Conservation (phyloP, 1,140 invertebrate genomes). For the Caenorhabditis brenneri region DNA sequence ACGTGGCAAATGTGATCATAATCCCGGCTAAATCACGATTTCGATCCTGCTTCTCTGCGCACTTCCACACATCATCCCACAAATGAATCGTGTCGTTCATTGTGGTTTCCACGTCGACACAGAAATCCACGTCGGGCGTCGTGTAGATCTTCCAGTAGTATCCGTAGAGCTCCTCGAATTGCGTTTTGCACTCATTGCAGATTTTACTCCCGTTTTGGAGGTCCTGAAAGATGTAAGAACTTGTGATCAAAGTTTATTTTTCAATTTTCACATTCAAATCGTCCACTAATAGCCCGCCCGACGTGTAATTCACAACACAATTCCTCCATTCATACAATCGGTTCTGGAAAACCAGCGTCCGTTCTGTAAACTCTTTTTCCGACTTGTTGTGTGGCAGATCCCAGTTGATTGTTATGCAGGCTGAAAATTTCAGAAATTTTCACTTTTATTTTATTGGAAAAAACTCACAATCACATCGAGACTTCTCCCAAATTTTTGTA, state of each 20-base stretch:
- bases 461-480: constrained; percentile 61
- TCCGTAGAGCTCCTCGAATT: constrained; percentile 60
- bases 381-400: constrained; percentile 57
- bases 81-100: constrained; percentile 69
- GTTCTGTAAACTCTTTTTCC: constrained; percentile 52
- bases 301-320: constrained; percentile 60
- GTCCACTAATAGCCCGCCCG: no score
- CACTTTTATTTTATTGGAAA: neutral
- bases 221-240: neutral
- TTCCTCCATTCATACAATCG: constrained; percentile 55
- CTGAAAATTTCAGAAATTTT: constrained; percentile 54
- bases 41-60: constrained; percentile 57
- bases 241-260: no score
- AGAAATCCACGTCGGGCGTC: constrained; percentile 62
- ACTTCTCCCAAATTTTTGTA: constrained; percentile 62
- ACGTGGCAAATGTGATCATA: constrained; percentile 54
- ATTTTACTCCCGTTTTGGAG: constrained; percentile 55
- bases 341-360: constrained; percentile 59
- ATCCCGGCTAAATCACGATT: constrained; percentile 59
- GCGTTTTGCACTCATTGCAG: constrained; percentile 56
- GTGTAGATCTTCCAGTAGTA: constrained; percentile 68
- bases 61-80: constrained; percentile 64
- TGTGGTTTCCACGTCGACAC: constrained; percentile 64
- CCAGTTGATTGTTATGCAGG: constrained; percentile 62
- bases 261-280: neutral